phyloP scores from a whole-genome alignment of 1,140 invertebrate genomes.

The Drosophila suzukii region DNA sequence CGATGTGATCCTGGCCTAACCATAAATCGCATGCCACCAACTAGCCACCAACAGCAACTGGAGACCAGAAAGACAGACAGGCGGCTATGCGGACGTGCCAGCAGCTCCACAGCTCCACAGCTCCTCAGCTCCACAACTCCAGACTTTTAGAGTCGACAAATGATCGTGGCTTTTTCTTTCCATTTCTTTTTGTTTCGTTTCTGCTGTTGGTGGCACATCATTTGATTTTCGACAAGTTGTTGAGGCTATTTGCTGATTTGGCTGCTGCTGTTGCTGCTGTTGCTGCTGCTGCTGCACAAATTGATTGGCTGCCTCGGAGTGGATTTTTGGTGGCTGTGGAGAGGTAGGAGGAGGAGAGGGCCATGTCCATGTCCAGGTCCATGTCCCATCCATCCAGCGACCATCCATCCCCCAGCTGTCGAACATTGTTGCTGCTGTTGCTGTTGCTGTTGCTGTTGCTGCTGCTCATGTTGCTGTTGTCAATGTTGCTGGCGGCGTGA shows the following conservation, averaged over 20 bases:
- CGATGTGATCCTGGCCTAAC: slow-evolving; percentile 76
- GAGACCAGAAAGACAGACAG: slow-evolving; percentile 37
- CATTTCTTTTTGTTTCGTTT: slow-evolving; percentile 11
- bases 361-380: slow-evolving; percentile 51
- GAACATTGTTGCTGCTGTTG: slow-evolving; percentile 41
- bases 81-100: slow-evolving; percentile 79
- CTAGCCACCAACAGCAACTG: slow-evolving; percentile 21
- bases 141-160: slow-evolving; percentile 67
- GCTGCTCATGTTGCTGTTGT: slow-evolving; percentile 38
- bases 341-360: slow-evolving; percentile 6
- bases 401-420: slow-evolving; percentile 64
- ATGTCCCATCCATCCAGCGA: slow-evolving; percentile 69
- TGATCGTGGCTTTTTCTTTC: slow-evolving; percentile 61
- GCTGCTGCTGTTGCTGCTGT: slow-evolving; percentile 40
- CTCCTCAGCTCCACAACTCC: slow-evolving; percentile 23
- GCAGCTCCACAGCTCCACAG: slow-evolving; percentile 14
- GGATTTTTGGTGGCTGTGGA: neutral
- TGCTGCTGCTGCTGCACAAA: slow-evolving; percentile 56
- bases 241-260: slow-evolving; percentile 81
- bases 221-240: slow-evolving; percentile 82
- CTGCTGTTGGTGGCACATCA: slow-evolving; percentile 74
- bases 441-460: slow-evolving; percentile 24
- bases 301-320: slow-evolving; percentile 69
- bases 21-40: slow-evolving; percentile 73
- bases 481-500: slow-evolving; percentile 76